Percentiles rank a stretch among this genome's conserved stretches.
These are phyloP conservation scores for Ophion ventricosus DNA, from an alignment of 2,888 invertebrate species.

Conservation along the genomic window DNA sequence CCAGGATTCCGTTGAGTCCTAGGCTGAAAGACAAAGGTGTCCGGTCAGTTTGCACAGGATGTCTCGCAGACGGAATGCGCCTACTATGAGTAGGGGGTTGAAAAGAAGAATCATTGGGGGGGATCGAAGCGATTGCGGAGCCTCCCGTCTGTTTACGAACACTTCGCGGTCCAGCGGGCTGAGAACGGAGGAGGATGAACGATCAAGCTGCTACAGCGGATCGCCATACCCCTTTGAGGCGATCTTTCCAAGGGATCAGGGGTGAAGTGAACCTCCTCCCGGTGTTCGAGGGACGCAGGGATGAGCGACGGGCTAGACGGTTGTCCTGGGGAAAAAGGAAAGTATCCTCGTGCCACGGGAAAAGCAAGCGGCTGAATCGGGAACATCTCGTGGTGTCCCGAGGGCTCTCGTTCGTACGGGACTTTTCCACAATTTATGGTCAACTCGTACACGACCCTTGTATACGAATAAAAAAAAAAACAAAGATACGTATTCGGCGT, in stretches of 20 bases:
- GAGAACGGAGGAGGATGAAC: slow-evolving; percentile 8
- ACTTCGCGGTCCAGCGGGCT: background rate
- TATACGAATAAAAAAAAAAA: slow-evolving; percentile 18
- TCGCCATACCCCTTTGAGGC: background rate
- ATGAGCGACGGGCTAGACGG: background rate
- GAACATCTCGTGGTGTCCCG: slow-evolving; percentile 56
- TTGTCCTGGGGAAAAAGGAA: slow-evolving; percentile 21
- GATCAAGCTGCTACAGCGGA: background rate
- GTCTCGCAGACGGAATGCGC: slow-evolving; percentile 8
- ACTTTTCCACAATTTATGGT: slow-evolving; percentile 59
- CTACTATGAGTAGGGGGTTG: background rate
- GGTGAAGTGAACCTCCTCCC: background rate
- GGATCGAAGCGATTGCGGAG: background rate
- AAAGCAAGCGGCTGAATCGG: slow-evolving; percentile 35
- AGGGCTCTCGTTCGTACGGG: slow-evolving; percentile 40
- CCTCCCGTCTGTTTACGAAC: background rate
- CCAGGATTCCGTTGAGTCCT: slow-evolving; percentile 37
- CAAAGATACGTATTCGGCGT: background rate
- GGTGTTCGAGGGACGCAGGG: background rate
- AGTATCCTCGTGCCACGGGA: slow-evolving; percentile 11
- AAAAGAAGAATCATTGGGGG: background rate
- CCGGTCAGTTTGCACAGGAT: slow-evolving; percentile 20
- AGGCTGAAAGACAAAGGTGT: slow-evolving; percentile 19
- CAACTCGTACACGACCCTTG: slow-evolving; percentile 32
- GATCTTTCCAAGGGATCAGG: background rate